These are phyloP conservation scores for Pseudolaguvia tuberculata DNA, from an alignment of 2,113 vertebrate species.

Conservation along the genomic window DNA sequence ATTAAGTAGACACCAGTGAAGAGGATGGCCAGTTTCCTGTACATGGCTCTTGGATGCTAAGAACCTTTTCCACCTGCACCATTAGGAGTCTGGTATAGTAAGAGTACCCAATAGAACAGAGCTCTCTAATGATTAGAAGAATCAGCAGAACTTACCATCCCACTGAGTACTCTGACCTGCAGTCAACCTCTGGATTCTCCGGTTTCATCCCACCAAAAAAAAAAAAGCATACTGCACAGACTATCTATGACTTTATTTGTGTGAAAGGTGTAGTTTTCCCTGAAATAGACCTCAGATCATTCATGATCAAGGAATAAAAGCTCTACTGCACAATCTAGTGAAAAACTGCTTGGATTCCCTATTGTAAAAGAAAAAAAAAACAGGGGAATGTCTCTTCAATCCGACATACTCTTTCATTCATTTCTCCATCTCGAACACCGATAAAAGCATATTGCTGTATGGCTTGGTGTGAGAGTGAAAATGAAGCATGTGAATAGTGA, in stretches of 20 bases:
- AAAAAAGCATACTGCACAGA: background rate
- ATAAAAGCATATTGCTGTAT: conserved; percentile 13
- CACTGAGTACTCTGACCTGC: too few species aligned
- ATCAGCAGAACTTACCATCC: too few species aligned
- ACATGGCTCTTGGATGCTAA: too few species aligned
- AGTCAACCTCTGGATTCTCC: background rate
- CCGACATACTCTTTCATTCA: conserved; percentile 1
- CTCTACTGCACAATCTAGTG: conserved; percentile 1
- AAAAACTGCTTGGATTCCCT: conserved; percentile 13
- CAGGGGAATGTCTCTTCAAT: conserved; percentile 20
- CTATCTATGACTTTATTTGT: too few species aligned
- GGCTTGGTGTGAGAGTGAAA: conserved; percentile 16
- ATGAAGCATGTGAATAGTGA: conserved; percentile 5
- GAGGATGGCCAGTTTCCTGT: too few species aligned
- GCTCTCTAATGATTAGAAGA: too few species aligned
- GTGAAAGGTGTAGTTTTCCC: background rate
- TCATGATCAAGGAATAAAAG: background rate
- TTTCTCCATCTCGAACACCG: conserved; percentile 3
- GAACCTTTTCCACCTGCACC: too few species aligned
- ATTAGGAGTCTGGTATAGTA: too few species aligned
- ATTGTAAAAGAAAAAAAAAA: conserved; percentile 17
- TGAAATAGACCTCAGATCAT: background rate
- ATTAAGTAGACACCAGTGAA: too few species aligned
- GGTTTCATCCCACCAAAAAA: background rate
- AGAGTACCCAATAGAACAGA: too few species aligned